phyloP scores from a whole-genome alignment of 1,140 invertebrate genomes.

The Neomicropteryx cornuta region DNA sequence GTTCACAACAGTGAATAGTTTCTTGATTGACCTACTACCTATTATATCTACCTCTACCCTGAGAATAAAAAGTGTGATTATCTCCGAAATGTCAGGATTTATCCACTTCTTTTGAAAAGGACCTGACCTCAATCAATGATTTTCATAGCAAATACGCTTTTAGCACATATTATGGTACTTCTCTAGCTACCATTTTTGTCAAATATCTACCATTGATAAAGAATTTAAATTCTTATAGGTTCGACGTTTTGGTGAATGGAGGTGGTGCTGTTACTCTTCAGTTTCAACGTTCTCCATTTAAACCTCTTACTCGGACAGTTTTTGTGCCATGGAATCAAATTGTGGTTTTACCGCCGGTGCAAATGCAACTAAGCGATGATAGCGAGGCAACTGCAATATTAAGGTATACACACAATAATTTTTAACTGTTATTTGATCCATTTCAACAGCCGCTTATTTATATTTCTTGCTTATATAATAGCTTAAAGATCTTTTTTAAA shows the following conservation, averaged over 20 bases:
- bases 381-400: conserved; percentile 43
- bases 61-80: too few species aligned
- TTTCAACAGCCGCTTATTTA: background rate
- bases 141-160: too few species aligned
- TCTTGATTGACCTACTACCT: too few species aligned
- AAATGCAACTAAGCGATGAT: conserved; percentile 74
- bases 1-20: too few species aligned
- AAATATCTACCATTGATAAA: too few species aligned
- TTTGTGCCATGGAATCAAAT: conserved; percentile 95
- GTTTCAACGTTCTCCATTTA: conserved; percentile 89
- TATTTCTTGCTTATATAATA: conserved; percentile 3
- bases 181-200: conserved; percentile 2
- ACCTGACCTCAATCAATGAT: too few species aligned
- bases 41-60: too few species aligned
- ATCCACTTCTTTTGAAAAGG: too few species aligned
- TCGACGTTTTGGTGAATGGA: conserved; percentile 96
- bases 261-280: conserved; percentile 95
- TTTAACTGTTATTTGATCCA: background rate
- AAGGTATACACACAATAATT: conserved; percentile 30
- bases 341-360: conserved; percentile 75
- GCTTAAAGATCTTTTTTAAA: background rate
- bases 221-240: too few species aligned
- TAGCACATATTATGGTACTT: too few species aligned
- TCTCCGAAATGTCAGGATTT: too few species aligned
- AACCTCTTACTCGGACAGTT: conserved; percentile 72